phyloP scores from a whole-genome alignment of 1,140 invertebrate species.

The Conus ventricosus region DNA sequence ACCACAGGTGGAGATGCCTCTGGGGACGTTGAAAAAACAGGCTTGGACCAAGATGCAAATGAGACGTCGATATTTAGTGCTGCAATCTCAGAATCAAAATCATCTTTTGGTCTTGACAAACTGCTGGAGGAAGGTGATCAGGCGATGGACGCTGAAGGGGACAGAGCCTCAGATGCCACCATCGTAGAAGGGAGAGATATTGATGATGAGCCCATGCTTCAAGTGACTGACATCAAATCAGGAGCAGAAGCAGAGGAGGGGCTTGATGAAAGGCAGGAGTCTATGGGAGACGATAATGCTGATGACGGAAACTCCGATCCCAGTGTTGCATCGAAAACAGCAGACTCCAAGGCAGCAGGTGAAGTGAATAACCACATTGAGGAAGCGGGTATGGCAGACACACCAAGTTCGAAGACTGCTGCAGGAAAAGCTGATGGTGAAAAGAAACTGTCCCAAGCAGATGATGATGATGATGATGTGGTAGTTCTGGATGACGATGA shows the following conservation, averaged over 20 bases:
- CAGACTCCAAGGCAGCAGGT: background rate
- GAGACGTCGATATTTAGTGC: background rate
- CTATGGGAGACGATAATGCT: background rate
- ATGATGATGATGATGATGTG: slow-evolving; percentile 65
- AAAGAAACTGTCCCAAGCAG: slow-evolving; percentile 38
- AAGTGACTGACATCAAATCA: background rate
- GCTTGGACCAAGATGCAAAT: background rate
- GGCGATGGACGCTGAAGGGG: background rate
- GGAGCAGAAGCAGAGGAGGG: slow-evolving; percentile 28
- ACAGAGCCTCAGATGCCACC: slow-evolving; percentile 21
- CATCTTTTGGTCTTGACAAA: background rate
- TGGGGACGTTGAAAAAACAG: background rate
- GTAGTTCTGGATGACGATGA: slow-evolving; percentile 49
- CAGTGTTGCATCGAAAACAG: background rate
- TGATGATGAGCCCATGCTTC: slow-evolving; percentile 5
- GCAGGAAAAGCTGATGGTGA: background rate
- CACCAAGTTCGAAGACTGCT: background rate
- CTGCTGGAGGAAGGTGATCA: background rate
- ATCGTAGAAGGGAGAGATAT: background rate
- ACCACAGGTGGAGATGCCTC: slow-evolving; percentile 6
- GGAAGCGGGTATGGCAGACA: background rate
- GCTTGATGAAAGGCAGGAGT: background rate
- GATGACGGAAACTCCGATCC: background rate
- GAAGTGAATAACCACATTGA: background rate
- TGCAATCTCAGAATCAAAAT: background rate